These are phyloP conservation scores for Cheilosia impressa DNA, from an alignment of 2,888 invertebrate species.

Conservation along the genomic window DNA sequence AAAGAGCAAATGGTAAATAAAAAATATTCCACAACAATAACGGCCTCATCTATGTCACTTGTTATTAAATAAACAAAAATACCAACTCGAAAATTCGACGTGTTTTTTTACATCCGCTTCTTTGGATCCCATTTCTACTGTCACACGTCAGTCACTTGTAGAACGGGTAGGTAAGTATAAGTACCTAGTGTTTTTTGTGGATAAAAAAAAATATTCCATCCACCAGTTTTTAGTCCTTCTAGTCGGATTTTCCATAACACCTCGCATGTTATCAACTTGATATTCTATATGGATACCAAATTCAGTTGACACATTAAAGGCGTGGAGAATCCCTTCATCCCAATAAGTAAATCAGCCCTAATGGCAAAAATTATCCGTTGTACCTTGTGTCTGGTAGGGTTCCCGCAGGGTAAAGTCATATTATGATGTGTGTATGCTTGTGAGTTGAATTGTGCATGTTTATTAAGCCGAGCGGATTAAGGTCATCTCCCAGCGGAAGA, in stretches of 20 bases:
- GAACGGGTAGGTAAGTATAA: constrained; percentile 11
- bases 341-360: constrained; percentile 4
- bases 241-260: constrained; percentile 5
- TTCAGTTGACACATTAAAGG: constrained; percentile 35
- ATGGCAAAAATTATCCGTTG: constrained; percentile 31
- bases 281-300: constrained; percentile 10
- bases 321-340: constrained; percentile 12
- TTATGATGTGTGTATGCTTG: constrained; percentile 39
- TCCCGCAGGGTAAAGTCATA: constrained; percentile 36
- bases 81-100: constrained; percentile 6
- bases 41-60: background rate
- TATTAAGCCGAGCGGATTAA: constrained; percentile 71
- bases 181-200: background rate
- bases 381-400: constrained; percentile 9
- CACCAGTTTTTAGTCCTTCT: constrained; percentile 26
- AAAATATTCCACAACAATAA: background rate
- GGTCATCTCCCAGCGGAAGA: constrained; percentile 70
- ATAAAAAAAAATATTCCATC: background rate
- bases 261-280: constrained; percentile 15
- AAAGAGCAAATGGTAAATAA: background rate
- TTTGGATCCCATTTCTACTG: constrained; percentile 5
- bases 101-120: background rate
- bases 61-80: constrained; percentile 12
- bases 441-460: constrained; percentile 63
- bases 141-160: constrained; percentile 22